Percentiles rank a stretch among this genome's conserved stretches.
Evolutionary conservation across 64 coral and sea anemone species (phyloP).

Genomic region (Dendrophyllia cribrosa): DNA sequence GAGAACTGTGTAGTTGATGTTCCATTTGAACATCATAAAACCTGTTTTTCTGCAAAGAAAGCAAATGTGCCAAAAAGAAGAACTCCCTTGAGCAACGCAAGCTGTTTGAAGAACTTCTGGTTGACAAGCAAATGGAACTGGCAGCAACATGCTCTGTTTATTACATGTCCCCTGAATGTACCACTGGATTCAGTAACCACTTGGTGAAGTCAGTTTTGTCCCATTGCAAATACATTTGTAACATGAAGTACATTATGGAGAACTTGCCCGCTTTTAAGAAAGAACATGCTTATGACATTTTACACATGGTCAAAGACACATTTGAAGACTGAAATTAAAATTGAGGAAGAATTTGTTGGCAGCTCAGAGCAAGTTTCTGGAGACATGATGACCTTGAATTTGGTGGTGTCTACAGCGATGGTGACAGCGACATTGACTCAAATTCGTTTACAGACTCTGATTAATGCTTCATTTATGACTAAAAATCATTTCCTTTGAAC

Average conservation of each 20-base stretch:
- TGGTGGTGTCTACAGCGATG: neutral
- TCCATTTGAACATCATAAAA: too few relatives aligned
- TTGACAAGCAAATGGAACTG: neutral
- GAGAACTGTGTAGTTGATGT: too few relatives aligned
- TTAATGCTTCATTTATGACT: too few relatives aligned
- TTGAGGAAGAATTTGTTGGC: neutral
- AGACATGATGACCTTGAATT: slow-evolving; percentile 16
- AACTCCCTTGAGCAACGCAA: neutral
- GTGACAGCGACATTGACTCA: too few relatives aligned
- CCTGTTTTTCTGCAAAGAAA: neutral
- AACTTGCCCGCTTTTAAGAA: slow-evolving; percentile 31
- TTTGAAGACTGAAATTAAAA: slow-evolving; percentile 39
- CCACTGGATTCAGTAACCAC: slow-evolving; percentile 24
- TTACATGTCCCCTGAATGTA: neutral
- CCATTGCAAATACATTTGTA: slow-evolving; percentile 36
- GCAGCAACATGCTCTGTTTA: neutral
- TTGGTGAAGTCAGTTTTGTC: slow-evolving; percentile 17
- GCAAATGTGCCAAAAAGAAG: neutral
- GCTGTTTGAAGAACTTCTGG: neutral
- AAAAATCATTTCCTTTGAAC: too few relatives aligned
- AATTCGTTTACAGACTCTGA: too few relatives aligned
- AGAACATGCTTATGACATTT: slow-evolving; percentile 60
- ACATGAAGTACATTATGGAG: slow-evolving; percentile 12
- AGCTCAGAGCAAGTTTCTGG: too few relatives aligned
- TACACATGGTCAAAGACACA: slow-evolving; percentile 52